Evolutionary conservation across 1,140 invertebrate genomes (phyloP).

Genomic region (Zaprionus ghesquierei): DNA sequence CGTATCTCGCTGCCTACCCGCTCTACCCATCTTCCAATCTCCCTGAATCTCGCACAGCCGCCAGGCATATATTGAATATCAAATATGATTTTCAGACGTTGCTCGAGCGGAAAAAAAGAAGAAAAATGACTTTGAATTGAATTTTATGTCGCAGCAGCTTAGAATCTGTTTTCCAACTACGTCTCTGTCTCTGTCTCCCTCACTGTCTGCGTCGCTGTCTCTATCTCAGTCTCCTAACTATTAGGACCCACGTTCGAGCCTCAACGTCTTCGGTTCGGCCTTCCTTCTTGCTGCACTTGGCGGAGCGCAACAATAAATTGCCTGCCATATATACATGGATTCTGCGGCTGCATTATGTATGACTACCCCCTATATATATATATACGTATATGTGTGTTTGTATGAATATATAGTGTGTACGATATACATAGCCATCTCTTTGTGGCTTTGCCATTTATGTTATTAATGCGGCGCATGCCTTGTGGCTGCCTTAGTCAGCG

Average conservation of each 20-base stretch:
- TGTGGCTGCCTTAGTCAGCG: constrained; percentile 44
- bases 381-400: constrained; percentile 1
- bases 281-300: constrained; percentile 46
- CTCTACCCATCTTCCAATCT: background rate
- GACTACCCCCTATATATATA: constrained; percentile 22
- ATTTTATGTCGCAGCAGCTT: constrained; percentile 64
- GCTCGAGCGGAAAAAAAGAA: constrained; percentile 9
- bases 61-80: constrained; percentile 46
- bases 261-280: background rate
- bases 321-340: constrained; percentile 65
- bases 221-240: background rate
- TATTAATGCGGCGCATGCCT: constrained; percentile 52
- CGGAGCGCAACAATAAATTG: constrained; percentile 58
- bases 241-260: background rate
- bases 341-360: constrained; percentile 65
- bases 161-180: constrained; percentile 2
- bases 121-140: constrained; percentile 65
- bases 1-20: background rate
- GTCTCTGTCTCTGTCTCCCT: background rate
- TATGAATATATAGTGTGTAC: background rate
- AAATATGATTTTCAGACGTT: constrained; percentile 68
- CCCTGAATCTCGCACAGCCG: constrained; percentile 12
- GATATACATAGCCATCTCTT: constrained; percentile 31
- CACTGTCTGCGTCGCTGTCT: constrained; percentile 2
- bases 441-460: constrained; percentile 67